Conservation (phyloP, 2,888 invertebrate genomes). For the Drosophila picticornis region DNA sequence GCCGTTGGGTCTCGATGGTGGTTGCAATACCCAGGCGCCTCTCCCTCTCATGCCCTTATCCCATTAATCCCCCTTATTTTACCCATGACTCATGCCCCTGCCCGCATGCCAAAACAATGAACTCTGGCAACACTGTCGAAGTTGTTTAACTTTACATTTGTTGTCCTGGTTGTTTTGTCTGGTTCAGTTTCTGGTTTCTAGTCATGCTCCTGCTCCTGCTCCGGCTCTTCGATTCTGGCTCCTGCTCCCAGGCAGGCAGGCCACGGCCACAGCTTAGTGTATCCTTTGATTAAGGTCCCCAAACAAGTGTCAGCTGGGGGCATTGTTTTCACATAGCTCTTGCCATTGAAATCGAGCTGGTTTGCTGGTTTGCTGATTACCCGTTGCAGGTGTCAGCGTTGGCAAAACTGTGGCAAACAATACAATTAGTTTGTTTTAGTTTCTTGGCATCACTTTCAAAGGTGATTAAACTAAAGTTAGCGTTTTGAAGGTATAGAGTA, state of each 20-base stretch:
- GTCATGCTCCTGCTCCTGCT: slow-evolving; percentile 1
- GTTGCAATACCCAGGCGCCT: slow-evolving; percentile 1
- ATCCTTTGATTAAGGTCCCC: slow-evolving; percentile 68
- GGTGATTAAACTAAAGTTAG: slow-evolving; percentile 9
- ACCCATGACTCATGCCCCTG: slow-evolving; percentile 1
- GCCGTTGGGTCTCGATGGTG: slow-evolving; percentile 10
- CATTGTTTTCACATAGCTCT: slow-evolving; percentile 52
- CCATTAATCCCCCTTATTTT: not conserved
- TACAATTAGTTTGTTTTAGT: slow-evolving; percentile 44
- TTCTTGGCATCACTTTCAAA: slow-evolving; percentile 10
- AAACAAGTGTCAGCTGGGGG: slow-evolving; percentile 63
- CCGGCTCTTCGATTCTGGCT: not conserved
- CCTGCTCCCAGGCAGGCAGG: not conserved
- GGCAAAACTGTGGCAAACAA: slow-evolving; percentile 35
- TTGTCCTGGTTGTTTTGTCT: slow-evolving; percentile 41
- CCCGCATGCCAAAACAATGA: slow-evolving; percentile 65
- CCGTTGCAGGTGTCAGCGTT: slow-evolving; percentile 28
- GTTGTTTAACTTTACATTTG: slow-evolving; percentile 79
- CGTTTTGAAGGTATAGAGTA: not conserved
- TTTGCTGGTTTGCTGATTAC: slow-evolving; percentile 7
- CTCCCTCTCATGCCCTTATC: not conserved
- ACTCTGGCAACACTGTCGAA: slow-evolving; percentile 71
- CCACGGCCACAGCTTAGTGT: slow-evolving; percentile 62
- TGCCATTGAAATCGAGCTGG: slow-evolving; percentile 35
- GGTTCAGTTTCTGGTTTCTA: slow-evolving; percentile 22